These are phyloP conservation scores for Neodiprion lecontei DNA, from an alignment of 1,140 invertebrate species.

Conservation along the genomic window DNA sequence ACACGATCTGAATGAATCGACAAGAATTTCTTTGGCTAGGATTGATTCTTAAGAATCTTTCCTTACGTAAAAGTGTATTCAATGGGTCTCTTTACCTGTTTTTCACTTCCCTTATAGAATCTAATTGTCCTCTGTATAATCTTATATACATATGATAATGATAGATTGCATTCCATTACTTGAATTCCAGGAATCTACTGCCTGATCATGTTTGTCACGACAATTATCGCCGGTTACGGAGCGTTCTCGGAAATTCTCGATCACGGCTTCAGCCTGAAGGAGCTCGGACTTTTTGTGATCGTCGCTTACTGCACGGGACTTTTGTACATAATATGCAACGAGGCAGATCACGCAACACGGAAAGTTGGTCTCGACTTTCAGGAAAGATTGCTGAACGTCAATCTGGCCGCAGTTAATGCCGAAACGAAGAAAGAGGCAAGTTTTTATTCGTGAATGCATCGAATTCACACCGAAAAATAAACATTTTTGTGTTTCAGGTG, in stretches of 20 bases:
- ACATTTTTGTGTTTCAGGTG: conserved; percentile 41
- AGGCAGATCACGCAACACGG: conserved; percentile 69
- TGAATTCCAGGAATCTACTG: conserved; percentile 64
- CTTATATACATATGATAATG: too few species aligned
- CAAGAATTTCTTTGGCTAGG: too few species aligned
- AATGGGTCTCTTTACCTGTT: too few species aligned
- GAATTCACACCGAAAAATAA: background rate
- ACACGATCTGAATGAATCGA: too few species aligned
- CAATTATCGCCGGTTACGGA: conserved; percentile 72
- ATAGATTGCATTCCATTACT: background rate
- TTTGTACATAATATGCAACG: conserved; percentile 73
- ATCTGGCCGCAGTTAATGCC: conserved; percentile 67
- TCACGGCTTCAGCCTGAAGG: conserved; percentile 72
- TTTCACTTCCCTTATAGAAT: too few species aligned
- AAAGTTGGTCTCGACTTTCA: conserved; percentile 73
- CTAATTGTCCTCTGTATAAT: too few species aligned
- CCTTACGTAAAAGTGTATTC: too few species aligned
- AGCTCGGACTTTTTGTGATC: conserved; percentile 72
- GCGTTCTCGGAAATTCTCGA: conserved; percentile 73
- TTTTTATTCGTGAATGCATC: background rate
- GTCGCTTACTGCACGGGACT: conserved; percentile 72
- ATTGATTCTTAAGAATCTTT: too few species aligned
- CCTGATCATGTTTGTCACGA: conserved; percentile 72
- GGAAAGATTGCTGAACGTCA: conserved; percentile 69
- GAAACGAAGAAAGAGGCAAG: conserved; percentile 65